Percentiles rank a stretch among this genome's conserved stretches.
Evolutionary conservation across 2,113 vertebrate genomes (phyloP).

Genomic region (Tauraco erythrolophus): DNA sequence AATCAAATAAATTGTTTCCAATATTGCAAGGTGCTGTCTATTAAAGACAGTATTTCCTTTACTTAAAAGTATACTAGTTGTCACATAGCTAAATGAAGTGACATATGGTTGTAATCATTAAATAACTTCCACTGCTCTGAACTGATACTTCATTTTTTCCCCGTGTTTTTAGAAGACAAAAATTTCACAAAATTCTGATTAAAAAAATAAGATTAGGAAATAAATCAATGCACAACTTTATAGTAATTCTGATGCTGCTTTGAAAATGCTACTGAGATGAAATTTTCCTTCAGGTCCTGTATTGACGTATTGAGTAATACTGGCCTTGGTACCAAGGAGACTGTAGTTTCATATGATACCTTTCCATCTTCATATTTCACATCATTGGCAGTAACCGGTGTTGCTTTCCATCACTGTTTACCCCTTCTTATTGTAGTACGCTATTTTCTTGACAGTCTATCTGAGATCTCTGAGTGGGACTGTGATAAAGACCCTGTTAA

Average conservation of each 20-base stretch:
- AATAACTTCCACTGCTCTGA: neutral
- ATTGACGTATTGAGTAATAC: neutral
- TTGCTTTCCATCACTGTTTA: neutral
- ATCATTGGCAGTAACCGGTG: neutral
- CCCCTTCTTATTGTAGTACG: neutral
- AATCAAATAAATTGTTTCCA: neutral
- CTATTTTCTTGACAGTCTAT: neutral
- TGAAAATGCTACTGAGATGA: neutral
- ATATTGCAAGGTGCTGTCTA: neutral
- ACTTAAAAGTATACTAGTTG: neutral
- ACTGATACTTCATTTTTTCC: neutral
- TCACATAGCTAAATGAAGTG: neutral
- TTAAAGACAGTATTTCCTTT: neutral
- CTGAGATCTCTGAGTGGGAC: neutral
- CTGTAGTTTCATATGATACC: neutral
- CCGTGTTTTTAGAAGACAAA: too few relatives aligned
- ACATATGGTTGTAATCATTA: neutral
- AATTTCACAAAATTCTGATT: neutral
- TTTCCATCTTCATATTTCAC: neutral
- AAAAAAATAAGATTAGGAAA: neutral
- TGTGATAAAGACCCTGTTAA: neutral
- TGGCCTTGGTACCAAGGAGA: neutral
- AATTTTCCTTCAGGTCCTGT: neutral
- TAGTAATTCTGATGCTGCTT: neutral
- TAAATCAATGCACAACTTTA: neutral